Conservation (phyloP, 2,797 vertebrate genomes). For the Danio aesculapii region DNA sequence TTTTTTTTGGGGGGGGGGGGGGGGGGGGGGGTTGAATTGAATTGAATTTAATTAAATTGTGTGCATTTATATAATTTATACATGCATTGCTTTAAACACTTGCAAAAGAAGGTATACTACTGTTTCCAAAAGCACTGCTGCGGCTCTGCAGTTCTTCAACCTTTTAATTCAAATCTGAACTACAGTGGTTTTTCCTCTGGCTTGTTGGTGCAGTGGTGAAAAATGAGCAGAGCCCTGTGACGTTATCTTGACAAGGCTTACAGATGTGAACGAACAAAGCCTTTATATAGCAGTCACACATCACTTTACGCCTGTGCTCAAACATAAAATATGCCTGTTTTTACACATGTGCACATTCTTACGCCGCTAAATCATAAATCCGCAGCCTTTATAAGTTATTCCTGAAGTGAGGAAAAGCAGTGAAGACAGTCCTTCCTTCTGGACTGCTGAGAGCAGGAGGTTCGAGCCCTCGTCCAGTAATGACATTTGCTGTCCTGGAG, state of each 20-base stretch:
- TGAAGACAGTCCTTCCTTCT: conserved; percentile 38
- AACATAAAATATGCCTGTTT: conserved; percentile 39
- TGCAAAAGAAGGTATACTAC: conserved; percentile 39
- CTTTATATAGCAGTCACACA: conserved; percentile 58
- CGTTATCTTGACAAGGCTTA: conserved; percentile 68
- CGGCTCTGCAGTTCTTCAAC: conserved; percentile 80
- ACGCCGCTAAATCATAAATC: conserved; percentile 14
- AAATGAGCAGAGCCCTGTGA: conserved; percentile 53
- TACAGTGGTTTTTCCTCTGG: conserved; percentile 77
- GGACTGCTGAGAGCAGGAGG: conserved; percentile 39
- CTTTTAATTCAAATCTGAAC: conserved; percentile 82
- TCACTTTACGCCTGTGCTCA: conserved; percentile 45
- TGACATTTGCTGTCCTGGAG: conserved; percentile 25
- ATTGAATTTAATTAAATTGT: no score
- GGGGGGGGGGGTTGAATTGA: no score
- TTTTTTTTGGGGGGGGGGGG: no score
- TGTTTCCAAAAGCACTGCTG: conserved; percentile 67
- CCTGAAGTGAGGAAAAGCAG: conserved; percentile 52
- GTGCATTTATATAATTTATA: no score
- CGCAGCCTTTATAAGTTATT: conserved; percentile 25
- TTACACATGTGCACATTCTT: conserved; percentile 33
- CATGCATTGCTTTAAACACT: conserved; percentile 15
- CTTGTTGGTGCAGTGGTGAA: conserved; percentile 70
- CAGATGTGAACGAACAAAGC: conserved; percentile 56
- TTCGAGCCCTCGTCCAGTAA: conserved; percentile 26